Evolutionary conservation across 2,888 invertebrate genomes (phyloP).

Genomic region (Drosophila barbarae): DNA sequence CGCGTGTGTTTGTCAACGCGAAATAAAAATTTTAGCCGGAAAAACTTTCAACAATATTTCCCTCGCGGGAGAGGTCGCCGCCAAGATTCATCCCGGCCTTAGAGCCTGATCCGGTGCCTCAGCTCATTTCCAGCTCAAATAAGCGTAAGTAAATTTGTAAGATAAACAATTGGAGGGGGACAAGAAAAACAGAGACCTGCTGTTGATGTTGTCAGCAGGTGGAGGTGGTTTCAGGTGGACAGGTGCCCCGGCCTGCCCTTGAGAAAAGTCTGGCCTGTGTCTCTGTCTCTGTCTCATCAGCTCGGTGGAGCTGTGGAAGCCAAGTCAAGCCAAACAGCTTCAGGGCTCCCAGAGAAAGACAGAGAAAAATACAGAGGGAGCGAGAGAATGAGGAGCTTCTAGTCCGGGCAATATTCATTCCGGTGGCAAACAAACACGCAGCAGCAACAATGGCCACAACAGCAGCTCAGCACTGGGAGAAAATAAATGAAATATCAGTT

Average conservation of each 20-base stretch:
- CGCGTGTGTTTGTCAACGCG: constrained; percentile 58
- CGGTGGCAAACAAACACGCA: constrained; percentile 68
- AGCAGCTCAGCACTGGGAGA: constrained; percentile 14
- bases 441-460: constrained; percentile 49
- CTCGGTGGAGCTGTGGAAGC: constrained; percentile 45
- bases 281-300: constrained; percentile 31
- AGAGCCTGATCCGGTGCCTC: constrained; percentile 20
- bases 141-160: constrained; percentile 74
- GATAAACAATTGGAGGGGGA: constrained; percentile 65
- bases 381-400: constrained; percentile 7
- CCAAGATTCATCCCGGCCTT: constrained; percentile 5
- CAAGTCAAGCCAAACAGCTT: constrained; percentile 71
- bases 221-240: constrained; percentile 22
- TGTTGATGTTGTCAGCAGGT: constrained; percentile 32
- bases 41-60: constrained; percentile 44
- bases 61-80: constrained; percentile 8
- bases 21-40: constrained; percentile 25
- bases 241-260: constrained; percentile 23
- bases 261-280: constrained; percentile 28
- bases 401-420: constrained; percentile 67
- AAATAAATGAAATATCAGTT: neutral
- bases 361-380: constrained; percentile 37
- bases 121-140: constrained; percentile 70
- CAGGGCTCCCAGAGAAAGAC: constrained; percentile 38
- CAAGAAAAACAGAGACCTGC: constrained; percentile 37